phyloP scores from a whole-genome alignment of 2,888 invertebrate species.

The Aquatica leii region DNA sequence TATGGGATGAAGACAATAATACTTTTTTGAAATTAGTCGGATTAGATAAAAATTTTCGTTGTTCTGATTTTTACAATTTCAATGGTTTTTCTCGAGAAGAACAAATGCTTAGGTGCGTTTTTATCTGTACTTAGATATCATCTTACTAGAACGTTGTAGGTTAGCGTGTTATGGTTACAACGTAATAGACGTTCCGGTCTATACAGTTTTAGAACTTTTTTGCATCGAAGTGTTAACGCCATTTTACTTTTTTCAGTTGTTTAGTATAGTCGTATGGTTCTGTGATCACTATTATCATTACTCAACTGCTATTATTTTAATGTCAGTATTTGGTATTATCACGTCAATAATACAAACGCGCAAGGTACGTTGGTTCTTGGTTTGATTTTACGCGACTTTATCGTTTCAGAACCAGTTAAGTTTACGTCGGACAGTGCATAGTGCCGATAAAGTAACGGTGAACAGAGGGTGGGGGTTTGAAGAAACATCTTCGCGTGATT shows the following conservation, averaged over 20 bases:
- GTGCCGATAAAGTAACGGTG: constrained; percentile 73
- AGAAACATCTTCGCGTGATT: constrained; percentile 72
- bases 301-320: constrained; percentile 82
- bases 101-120: constrained; percentile 69
- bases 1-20: constrained; percentile 79
- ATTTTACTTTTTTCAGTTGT: constrained; percentile 95
- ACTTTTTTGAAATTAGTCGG: constrained; percentile 78
- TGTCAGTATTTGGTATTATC: constrained; percentile 84
- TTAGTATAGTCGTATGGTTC: constrained; percentile 89
- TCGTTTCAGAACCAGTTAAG: constrained; percentile 81
- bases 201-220: constrained; percentile 75
- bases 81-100: constrained; percentile 67
- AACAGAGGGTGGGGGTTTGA: constrained; percentile 63
- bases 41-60: constrained; percentile 73
- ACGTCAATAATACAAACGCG: constrained; percentile 86
- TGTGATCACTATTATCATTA: constrained; percentile 90
- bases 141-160: constrained; percentile 65
- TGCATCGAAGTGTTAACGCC: constrained; percentile 90
- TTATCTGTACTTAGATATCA: too few relatives aligned
- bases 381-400: too few relatives aligned
- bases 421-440: constrained; percentile 85
- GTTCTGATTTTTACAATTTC: constrained; percentile 69
- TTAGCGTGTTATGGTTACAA: constrained; percentile 83
- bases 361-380: constrained; percentile 65
- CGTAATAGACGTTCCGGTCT: constrained; percentile 83